Conservation (phyloP, 2,113 vertebrate genomes). For the Lonchura striata region DNA sequence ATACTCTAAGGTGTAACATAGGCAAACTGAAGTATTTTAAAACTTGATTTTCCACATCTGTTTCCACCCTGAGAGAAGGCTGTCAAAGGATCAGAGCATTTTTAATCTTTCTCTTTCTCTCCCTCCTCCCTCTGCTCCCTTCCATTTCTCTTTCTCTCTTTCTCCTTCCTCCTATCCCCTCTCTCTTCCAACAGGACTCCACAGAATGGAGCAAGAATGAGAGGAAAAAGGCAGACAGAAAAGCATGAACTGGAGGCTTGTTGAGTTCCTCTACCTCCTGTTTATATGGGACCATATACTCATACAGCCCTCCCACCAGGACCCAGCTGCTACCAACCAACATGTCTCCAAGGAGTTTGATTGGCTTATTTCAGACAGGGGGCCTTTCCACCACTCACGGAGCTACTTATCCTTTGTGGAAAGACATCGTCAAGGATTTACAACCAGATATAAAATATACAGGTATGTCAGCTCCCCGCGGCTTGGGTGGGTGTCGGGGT, state of each 20-base stretch:
- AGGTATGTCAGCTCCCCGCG: slow-evolving; percentile 76
- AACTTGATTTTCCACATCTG: not conserved
- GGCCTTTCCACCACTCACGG: slow-evolving; percentile 99
- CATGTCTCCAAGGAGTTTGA: slow-evolving; percentile 99
- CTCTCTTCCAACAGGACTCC: slow-evolving; percentile 86
- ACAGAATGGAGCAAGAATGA: slow-evolving; percentile 99
- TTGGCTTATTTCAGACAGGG: slow-evolving; percentile 99
- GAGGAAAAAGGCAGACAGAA: slow-evolving; percentile 98
- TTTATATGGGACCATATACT: slow-evolving; percentile 99
- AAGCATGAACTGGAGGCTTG: slow-evolving; percentile 99
- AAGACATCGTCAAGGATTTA: slow-evolving; percentile 99
- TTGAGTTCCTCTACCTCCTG: slow-evolving; percentile 99
- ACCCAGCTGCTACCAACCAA: slow-evolving; percentile 92
- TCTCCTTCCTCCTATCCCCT: not conserved
- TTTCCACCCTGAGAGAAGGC: not conserved
- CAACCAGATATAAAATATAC: slow-evolving; percentile 99
- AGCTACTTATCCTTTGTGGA: slow-evolving; percentile 99
- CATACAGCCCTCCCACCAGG: slow-evolving; percentile 96
- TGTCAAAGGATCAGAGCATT: slow-evolving; percentile 31
- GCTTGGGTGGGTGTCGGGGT: not conserved
- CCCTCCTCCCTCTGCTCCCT: not conserved
- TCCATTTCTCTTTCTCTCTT: not conserved
- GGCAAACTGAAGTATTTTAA: not conserved
- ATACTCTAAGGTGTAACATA: not conserved
- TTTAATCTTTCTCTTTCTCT: slow-evolving; percentile 30